Percentiles rank a stretch among this genome's conserved stretches.
Evolutionary conservation across 2,888 invertebrate species (phyloP).

Genomic region (Sarcophaga subvicina): DNA sequence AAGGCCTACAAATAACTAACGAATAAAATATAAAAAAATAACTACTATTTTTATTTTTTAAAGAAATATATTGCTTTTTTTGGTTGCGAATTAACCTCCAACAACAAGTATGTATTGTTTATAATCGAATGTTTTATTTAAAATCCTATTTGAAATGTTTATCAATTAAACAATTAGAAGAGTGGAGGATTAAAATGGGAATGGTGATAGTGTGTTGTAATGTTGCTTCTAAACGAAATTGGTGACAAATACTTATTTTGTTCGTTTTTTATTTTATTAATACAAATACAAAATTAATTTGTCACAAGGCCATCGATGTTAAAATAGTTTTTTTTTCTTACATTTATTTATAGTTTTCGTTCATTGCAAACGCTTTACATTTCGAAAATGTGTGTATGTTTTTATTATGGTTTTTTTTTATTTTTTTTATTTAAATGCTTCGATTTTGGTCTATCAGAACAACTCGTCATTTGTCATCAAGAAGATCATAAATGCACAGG

Average conservation of each 20-base stretch:
- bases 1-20: constrained; percentile 11
- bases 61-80: constrained; percentile 3
- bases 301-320: constrained; percentile 61
- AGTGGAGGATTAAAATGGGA: neutral
- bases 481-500: constrained; percentile 3
- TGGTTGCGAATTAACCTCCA: neutral
- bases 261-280: constrained; percentile 21
- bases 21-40: constrained; percentile 10
- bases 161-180: neutral
- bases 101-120: constrained; percentile 7
- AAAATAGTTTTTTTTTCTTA: constrained; percentile 26
- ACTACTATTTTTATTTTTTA: neutral
- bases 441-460: too few species aligned
- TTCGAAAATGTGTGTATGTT: neutral
- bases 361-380: constrained; percentile 16
- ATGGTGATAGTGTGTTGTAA: neutral
- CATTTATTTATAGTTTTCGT: constrained; percentile 38
- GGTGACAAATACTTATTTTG: constrained; percentile 36
- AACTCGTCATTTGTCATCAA: too few species aligned
- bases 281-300: constrained; percentile 45
- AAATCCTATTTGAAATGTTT: neutral
- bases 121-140: too few species aligned
- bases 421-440: neutral
- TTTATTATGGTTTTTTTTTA: neutral
- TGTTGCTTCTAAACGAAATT: constrained; percentile 24